Evolutionary conservation across 92 coral and sea anemone species (phyloP).

Genomic region (Isaurus tuberculatus): DNA sequence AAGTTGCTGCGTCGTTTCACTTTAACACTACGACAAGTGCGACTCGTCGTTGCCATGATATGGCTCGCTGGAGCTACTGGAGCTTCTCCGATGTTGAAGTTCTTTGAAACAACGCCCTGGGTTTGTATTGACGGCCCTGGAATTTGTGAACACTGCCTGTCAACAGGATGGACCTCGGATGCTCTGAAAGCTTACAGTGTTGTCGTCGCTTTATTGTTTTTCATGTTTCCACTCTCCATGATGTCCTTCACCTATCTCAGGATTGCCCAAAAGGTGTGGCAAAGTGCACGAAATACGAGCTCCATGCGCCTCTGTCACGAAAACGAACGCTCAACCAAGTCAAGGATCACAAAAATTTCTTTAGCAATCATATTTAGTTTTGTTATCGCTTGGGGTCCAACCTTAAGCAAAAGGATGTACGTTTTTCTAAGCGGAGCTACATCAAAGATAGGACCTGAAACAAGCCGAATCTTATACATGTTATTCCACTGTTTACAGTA

Average conservation of each 20-base stretch:
- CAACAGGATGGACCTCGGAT: slow-evolving; percentile 52
- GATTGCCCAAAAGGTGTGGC: slow-evolving; percentile 74
- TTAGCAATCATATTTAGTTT: slow-evolving; percentile 76
- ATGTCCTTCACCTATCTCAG: slow-evolving; percentile 73
- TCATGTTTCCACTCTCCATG: slow-evolving; percentile 66
- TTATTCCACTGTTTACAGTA: slow-evolving; percentile 62
- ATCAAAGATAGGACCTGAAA: background rate
- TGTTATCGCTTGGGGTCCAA: slow-evolving; percentile 82
- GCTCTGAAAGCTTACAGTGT: slow-evolving; percentile 56
- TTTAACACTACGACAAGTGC: slow-evolving; percentile 60
- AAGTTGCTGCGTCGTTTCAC: slow-evolving; percentile 34
- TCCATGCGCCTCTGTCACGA: slow-evolving; percentile 58
- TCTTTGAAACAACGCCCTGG: slow-evolving; percentile 28
- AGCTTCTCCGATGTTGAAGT: slow-evolving; percentile 69
- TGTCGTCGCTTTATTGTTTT: slow-evolving; percentile 54
- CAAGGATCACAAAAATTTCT: slow-evolving; percentile 84
- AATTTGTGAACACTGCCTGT: slow-evolving; percentile 46
- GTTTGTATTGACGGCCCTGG: background rate
- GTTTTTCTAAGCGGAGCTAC: slow-evolving; percentile 2
- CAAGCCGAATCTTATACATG: slow-evolving; percentile 46
- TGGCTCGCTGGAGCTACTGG: slow-evolving; percentile 66
- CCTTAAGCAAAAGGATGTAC: slow-evolving; percentile 36
- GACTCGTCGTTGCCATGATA: slow-evolving; percentile 40
- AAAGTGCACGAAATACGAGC: slow-evolving; percentile 71
- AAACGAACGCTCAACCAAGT: slow-evolving; percentile 55